These are phyloP conservation scores for Drusus annulatus DNA, from an alignment of 1,140 invertebrate species.

Conservation along the genomic window DNA sequence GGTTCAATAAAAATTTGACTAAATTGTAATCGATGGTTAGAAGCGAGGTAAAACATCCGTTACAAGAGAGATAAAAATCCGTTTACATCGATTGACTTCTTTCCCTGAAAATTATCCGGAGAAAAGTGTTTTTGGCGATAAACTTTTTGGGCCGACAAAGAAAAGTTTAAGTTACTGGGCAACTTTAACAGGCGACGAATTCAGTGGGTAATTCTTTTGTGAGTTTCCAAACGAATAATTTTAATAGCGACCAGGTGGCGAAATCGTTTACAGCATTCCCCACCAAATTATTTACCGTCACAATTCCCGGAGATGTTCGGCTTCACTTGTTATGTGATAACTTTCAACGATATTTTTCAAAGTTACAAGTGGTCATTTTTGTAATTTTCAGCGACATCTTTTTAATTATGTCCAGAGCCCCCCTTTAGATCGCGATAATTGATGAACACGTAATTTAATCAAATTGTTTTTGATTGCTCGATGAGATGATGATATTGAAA, in stretches of 20 bases:
- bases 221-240: slow-evolving; percentile 56
- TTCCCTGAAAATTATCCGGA: slow-evolving; percentile 40
- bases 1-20: too few relatives aligned
- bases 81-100: slow-evolving; percentile 42
- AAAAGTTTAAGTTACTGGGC: slow-evolving; percentile 50
- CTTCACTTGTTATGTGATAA: slow-evolving; percentile 3
- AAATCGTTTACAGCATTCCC: slow-evolving; percentile 11
- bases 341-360: slow-evolving; percentile 3
- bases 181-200: slow-evolving; percentile 48
- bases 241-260: slow-evolving; percentile 50
- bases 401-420: too few relatives aligned
- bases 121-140: slow-evolving; percentile 36
- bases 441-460: too few relatives aligned
- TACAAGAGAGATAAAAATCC: slow-evolving; percentile 10
- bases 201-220: slow-evolving; percentile 56
- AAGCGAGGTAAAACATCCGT: too few relatives aligned
- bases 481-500: too few relatives aligned
- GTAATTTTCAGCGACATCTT: too few relatives aligned
- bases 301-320: slow-evolving; percentile 8
- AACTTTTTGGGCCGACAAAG: slow-evolving; percentile 51
- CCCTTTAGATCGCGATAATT: too few relatives aligned
- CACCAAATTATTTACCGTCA: slow-evolving; percentile 28
- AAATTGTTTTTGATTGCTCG: too few relatives aligned
- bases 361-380: too few relatives aligned
- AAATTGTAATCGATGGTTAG: too few relatives aligned